phyloP scores from a whole-genome alignment of 2,888 invertebrate species.

The Ptilodon capucinus region DNA sequence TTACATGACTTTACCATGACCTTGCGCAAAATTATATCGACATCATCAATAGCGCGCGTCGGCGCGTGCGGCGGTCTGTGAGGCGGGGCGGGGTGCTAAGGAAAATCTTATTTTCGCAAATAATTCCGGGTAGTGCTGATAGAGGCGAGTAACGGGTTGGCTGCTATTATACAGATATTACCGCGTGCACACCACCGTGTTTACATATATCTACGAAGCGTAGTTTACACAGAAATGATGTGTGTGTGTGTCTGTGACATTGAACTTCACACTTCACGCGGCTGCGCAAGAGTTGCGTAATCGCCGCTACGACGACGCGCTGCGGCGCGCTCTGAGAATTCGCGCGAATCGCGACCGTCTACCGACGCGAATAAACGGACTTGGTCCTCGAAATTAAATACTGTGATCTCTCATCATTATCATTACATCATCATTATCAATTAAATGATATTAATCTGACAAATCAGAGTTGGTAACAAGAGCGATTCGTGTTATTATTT shows the following conservation, averaged over 20 bases:
- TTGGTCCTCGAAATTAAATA: slow-evolving; percentile 22
- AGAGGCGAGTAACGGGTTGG: slow-evolving; percentile 77
- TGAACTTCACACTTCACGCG: slow-evolving; percentile 81
- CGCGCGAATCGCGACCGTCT: slow-evolving; percentile 18
- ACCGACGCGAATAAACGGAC: slow-evolving; percentile 29
- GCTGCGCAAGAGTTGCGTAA: slow-evolving; percentile 76
- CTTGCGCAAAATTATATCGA: slow-evolving; percentile 64
- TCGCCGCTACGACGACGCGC: slow-evolving; percentile 33
- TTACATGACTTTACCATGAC: slow-evolving; percentile 66
- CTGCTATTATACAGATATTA: slow-evolving; percentile 72
- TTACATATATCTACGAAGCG: slow-evolving; percentile 37
- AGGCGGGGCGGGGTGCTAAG: slow-evolving; percentile 45
- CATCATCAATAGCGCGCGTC: slow-evolving; percentile 50
- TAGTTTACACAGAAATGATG: slow-evolving; percentile 23
- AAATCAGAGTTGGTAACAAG: no score
- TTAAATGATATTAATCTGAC: no score
- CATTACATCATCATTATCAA: no score
- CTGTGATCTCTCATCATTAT: no score
- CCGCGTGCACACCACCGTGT: slow-evolving; percentile 41
- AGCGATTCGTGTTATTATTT: neutral
- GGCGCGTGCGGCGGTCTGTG: slow-evolving; percentile 35
- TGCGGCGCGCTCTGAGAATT: slow-evolving; percentile 20
- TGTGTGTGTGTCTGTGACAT: slow-evolving; percentile 74
- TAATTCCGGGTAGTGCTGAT: slow-evolving; percentile 76
- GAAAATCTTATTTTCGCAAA: slow-evolving; percentile 70